phyloP scores from a whole-genome alignment of 2,888 invertebrate genomes.

The Octodonta nipae region DNA sequence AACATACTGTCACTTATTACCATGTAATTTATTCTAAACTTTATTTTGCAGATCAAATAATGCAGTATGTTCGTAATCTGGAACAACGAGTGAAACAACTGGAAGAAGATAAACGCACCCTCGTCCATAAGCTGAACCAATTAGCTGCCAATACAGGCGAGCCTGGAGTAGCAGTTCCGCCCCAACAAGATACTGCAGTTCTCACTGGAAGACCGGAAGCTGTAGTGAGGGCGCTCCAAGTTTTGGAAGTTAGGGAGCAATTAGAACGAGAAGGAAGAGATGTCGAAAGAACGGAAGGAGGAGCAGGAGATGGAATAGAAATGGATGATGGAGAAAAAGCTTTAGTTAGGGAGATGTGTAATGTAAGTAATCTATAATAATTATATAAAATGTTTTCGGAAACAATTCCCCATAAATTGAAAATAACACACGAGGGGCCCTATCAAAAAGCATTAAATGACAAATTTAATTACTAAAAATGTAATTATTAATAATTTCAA shows the following conservation, averaged over 20 bases:
- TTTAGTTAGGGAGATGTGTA: constrained; percentile 88
- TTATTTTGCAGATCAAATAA: constrained; percentile 56
- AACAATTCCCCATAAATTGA: neutral
- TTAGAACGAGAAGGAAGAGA: constrained; percentile 52
- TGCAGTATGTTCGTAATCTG: constrained; percentile 80
- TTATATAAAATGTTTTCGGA: no score
- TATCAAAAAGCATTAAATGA: neutral
- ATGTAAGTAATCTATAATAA: constrained; percentile 58
- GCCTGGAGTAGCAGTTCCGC: constrained; percentile 27
- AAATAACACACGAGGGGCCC: neutral
- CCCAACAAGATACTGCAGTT: constrained; percentile 23
- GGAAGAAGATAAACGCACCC: constrained; percentile 62
- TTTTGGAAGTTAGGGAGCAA: constrained; percentile 76
- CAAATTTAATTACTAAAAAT: no score
- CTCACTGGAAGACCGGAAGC: constrained; percentile 72
- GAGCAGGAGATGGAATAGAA: constrained; percentile 38
- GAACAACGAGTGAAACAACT: constrained; percentile 75
- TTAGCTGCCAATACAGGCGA: constrained; percentile 36
- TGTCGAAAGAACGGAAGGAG: constrained; percentile 21
- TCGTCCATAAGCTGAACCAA: constrained; percentile 40
- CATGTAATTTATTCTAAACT: no score
- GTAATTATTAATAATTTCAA: no score
- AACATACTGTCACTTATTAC: no score
- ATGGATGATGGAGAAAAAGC: constrained; percentile 83
- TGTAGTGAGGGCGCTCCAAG: constrained; percentile 68